Percentiles rank a stretch among this genome's conserved stretches.
Conservation (phyloP, 2,113 vertebrate genomes). For the Patagioenas fasciata region DNA sequence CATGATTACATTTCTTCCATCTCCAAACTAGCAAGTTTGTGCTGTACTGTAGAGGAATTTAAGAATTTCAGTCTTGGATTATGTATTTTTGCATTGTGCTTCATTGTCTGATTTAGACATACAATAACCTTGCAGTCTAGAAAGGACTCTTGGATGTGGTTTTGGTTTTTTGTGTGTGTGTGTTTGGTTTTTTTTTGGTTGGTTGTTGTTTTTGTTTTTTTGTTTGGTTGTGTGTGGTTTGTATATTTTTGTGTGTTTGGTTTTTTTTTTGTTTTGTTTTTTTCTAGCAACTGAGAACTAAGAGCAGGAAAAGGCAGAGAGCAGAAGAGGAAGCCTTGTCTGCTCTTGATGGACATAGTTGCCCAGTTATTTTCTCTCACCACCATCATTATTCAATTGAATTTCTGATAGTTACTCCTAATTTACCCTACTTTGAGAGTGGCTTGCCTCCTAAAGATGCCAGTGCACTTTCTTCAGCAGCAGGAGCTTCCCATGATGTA, state of each 20-base stretch:
- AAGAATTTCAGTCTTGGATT: background rate
- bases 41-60: background rate
- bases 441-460: slow-evolving; percentile 9
- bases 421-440: slow-evolving; percentile 31
- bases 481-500: slow-evolving; percentile 34
- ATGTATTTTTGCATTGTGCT: background rate
- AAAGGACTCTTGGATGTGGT: background rate
- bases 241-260: too few relatives aligned
- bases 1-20: background rate
- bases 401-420: slow-evolving; percentile 36
- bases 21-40: background rate
- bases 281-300: background rate
- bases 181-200: too few relatives aligned
- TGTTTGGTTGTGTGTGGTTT: too few relatives aligned
- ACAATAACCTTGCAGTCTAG: background rate
- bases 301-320: background rate
- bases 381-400: slow-evolving; percentile 9
- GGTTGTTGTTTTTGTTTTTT: too few relatives aligned
- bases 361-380: slow-evolving; percentile 8
- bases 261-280: background rate
- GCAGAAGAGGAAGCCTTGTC: background rate
- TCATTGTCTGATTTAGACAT: background rate
- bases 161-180: too few relatives aligned
- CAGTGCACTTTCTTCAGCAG: slow-evolving; percentile 46
- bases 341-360: background rate